phyloP scores from a whole-genome alignment of 2,888 invertebrate genomes.

The Parnassius mnemosyne region DNA sequence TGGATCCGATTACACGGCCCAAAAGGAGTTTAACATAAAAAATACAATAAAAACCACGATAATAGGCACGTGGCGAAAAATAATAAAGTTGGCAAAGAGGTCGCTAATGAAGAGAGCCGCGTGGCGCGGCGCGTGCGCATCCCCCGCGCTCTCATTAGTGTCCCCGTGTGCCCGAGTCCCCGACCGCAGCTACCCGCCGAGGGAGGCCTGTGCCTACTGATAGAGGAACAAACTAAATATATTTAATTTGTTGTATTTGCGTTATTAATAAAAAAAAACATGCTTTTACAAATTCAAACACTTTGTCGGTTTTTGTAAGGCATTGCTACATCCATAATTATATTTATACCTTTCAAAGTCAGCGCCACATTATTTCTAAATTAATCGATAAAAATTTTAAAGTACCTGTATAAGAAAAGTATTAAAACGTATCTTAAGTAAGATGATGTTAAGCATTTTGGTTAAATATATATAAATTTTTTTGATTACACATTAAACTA shows the following conservation, averaged over 20 bases:
- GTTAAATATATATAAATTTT: too few species aligned
- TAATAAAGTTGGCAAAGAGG: slow-evolving; percentile 68
- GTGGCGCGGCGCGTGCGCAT: slow-evolving; percentile 51
- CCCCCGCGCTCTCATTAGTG: slow-evolving; percentile 43
- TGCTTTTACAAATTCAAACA: too few species aligned
- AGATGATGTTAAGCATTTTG: too few species aligned
- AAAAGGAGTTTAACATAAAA: slow-evolving; percentile 44
- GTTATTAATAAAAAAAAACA: too few species aligned
- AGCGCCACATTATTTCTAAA: too few species aligned
- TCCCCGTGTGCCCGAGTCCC: slow-evolving; percentile 24
- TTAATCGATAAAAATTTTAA: too few species aligned
- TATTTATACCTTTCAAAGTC: too few species aligned
- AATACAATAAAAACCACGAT: slow-evolving; percentile 57
- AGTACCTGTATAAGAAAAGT: too few species aligned
- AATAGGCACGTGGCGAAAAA: slow-evolving; percentile 72
- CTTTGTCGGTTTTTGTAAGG: too few species aligned
- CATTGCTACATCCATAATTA: too few species aligned
- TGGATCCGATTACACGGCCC: slow-evolving; percentile 65
- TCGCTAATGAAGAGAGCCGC: slow-evolving; percentile 65
- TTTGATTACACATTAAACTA: too few species aligned
- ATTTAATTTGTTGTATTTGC: not conserved
- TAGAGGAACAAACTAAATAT: slow-evolving; percentile 7
- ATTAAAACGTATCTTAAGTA: too few species aligned
- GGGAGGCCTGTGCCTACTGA: slow-evolving; percentile 22
- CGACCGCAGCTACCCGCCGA: slow-evolving; percentile 40